Evolutionary conservation across 37 sponge, comb jelly and placozoan species (phyloP), one percentile per base, ranked within the genome.

Genomic region (Mnemiopsis leidyi): DNA sequence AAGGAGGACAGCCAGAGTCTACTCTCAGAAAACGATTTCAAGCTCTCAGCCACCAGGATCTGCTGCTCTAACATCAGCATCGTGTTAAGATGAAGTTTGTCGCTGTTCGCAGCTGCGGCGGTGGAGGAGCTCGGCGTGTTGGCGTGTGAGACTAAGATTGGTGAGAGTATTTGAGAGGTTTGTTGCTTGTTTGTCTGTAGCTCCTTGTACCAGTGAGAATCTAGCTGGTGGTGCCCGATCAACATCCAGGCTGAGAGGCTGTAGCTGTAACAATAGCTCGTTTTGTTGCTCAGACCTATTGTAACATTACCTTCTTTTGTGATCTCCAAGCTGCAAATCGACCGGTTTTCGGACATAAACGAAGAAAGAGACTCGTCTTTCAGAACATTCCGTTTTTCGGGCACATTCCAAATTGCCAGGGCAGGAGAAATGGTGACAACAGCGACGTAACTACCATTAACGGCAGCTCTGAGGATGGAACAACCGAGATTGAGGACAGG

Each of bases 1-100:
- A 96, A 95, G 3, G 94, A 73, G 28, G 75, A 92, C 24, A 90
- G 38, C 97, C 96, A 97, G 92, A 94, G 94, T 31, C 92, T 71
- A 38, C 95, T 95, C 93, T 97, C 97, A 0, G 61, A 28, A 13
- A 93, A 83, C 16, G 96, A 96, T 7, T 75, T 36, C 23, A 95
- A 82, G 13, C 38, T 35, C 2, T 36, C 29, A 35, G 93, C 93
- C 0, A 95, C 82, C 0, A 68, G 79, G 31, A 96, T 93, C 92
- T 95, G 95, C 29, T 88, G 93, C 68, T 96, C 95, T 35, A 96
- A 73, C 90, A 40, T 38, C 0, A 40, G 90, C 48, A 85, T 61
- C 13, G 90, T 85, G 24, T 85, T 38, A 0, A 85, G 48, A 28
- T 85, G 36, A 2, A 26, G 33, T 25, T 26, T 85, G 26, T 85